Evolutionary conservation across 2,888 invertebrate genomes (phyloP).

Genomic region (Mythimna albipuncta): DNA sequence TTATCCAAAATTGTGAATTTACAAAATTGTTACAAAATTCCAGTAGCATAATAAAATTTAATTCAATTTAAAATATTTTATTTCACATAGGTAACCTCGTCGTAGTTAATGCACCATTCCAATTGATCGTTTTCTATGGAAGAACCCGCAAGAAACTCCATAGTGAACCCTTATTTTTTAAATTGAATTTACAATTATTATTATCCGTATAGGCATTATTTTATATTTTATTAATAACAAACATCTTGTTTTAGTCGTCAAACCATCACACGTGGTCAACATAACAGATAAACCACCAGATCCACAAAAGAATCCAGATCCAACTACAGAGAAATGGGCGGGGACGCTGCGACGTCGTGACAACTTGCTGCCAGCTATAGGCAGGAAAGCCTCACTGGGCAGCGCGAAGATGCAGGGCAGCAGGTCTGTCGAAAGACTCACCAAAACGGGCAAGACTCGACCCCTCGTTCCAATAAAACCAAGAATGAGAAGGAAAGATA

Average conservation of each 20-base stretch:
- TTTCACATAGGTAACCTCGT: no score
- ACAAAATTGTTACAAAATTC: no score
- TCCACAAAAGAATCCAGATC: conserved; percentile 80
- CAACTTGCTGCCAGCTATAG: conserved; percentile 92
- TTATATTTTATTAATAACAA: background rate
- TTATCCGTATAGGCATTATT: no score
- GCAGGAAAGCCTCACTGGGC: conserved; percentile 82
- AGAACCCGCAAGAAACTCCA: no score
- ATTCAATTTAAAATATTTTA: no score
- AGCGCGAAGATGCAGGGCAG: conserved; percentile 80
- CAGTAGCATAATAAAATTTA: no score
- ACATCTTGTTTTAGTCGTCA: conserved; percentile 79
- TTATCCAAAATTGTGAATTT: no score
- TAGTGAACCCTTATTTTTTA: no score
- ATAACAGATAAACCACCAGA: conserved; percentile 78
- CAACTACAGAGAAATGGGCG: conserved; percentile 92
- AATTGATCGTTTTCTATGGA: no score
- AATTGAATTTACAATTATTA: no score
- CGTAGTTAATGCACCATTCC: no score
- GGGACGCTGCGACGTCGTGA: conserved; percentile 92
- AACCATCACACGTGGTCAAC: conserved; percentile 78
- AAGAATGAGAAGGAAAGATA: conserved; percentile 76
- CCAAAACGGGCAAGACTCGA: conserved; percentile 71
- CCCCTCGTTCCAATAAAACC: conserved; percentile 83
- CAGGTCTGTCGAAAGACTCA: conserved; percentile 86